These are phyloP conservation scores for Meloidogyne floridensis DNA, from an alignment of 1,140 invertebrate genomes.

Conservation along the genomic window DNA sequence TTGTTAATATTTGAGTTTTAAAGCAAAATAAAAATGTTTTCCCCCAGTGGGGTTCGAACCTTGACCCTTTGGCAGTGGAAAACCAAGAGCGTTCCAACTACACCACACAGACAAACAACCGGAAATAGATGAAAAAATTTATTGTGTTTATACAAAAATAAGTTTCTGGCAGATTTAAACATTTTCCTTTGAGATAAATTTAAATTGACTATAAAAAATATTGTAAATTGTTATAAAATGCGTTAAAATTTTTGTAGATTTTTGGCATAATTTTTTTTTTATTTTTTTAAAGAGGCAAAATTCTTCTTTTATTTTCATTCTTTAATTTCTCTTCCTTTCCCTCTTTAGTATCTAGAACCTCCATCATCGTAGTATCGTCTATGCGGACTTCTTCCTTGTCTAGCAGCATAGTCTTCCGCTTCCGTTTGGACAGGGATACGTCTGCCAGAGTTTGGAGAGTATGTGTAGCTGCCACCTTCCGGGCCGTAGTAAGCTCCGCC, in stretches of 20 bases:
- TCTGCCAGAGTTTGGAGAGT: not conserved
- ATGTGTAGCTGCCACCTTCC: not conserved
- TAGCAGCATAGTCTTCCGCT: not conserved
- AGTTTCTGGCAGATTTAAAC: too few relatives aligned
- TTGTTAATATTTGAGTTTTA: too few relatives aligned
- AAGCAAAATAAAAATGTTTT: not conserved
- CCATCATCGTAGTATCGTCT: constrained; percentile 3
- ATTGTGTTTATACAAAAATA: too few relatives aligned
- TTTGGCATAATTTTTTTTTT: not conserved
- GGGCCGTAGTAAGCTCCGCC: not conserved
- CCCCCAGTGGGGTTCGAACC: not conserved
- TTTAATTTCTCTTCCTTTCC: not conserved
- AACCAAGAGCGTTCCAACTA: not conserved
- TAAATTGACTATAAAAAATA: not conserved
- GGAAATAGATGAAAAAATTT: too few relatives aligned
- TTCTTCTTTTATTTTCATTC: not conserved
- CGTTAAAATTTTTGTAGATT: not conserved
- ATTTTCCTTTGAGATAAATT: not conserved
- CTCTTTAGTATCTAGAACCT: not conserved
- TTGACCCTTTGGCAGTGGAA: not conserved
- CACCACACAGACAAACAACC: not conserved
- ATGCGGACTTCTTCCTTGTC: not conserved
- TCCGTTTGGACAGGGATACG: not conserved
- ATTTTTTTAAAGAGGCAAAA: too few relatives aligned
- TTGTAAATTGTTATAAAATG: not conserved